Conservation (phyloP, 2,113 vertebrate species). For the Pleuronectes platessa region DNA sequence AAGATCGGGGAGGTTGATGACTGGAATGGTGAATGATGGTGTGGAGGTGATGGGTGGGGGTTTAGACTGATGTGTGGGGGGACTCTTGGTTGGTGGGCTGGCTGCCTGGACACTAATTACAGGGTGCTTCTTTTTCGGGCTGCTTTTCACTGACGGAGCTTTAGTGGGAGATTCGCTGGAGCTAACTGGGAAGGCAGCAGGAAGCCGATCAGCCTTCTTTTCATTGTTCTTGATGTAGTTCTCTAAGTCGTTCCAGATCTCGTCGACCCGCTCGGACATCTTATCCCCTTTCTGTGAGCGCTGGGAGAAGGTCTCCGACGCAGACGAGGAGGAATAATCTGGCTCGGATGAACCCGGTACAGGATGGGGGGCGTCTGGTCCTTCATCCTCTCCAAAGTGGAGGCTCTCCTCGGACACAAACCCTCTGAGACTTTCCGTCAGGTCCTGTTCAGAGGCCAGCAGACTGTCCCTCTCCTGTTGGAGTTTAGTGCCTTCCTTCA, state of each 20-base stretch:
- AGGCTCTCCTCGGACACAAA: constrained; percentile 91
- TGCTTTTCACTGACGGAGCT: constrained; percentile 53
- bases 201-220: constrained; percentile 90
- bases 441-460: constrained; percentile 83
- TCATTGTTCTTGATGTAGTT: constrained; percentile 98
- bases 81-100: constrained; percentile 53
- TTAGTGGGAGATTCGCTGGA: constrained; percentile 53
- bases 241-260: constrained; percentile 98
- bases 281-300: constrained; percentile 85
- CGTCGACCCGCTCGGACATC: constrained; percentile 92
- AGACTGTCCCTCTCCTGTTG: constrained; percentile 68
- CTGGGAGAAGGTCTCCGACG: constrained; percentile 79
- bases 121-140: constrained; percentile 45
- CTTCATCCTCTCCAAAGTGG: constrained; percentile 85
- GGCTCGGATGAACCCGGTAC: constrained; percentile 41
- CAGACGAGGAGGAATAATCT: constrained; percentile 82
- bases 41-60: constrained; percentile 64
- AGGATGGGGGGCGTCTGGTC: constrained; percentile 49
- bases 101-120: constrained; percentile 14
- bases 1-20: constrained; percentile 76
- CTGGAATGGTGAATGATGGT: constrained; percentile 74
- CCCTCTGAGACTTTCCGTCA: constrained; percentile 77
- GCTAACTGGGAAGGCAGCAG: constrained; percentile 93
- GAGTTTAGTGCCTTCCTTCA: constrained; percentile 60
- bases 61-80: constrained; percentile 59